Evolutionary conservation across 2,888 invertebrate species (phyloP).

Genomic region (Microctonus aethiopoides): DNA sequence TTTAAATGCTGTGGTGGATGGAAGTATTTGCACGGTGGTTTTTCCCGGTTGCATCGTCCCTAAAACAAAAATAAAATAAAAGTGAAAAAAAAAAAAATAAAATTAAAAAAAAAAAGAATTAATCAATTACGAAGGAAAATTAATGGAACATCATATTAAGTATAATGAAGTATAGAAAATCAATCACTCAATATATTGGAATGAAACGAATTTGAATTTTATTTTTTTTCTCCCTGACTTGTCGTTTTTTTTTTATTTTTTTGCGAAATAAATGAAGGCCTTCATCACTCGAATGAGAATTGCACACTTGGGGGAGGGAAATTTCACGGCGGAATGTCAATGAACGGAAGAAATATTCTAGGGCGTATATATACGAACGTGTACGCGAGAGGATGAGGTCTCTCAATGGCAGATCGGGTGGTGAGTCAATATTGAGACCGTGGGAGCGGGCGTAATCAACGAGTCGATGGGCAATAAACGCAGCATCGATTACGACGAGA

Average conservation of each 20-base stretch:
- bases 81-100: neutral
- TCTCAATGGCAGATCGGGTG: constrained; percentile 25
- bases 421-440: constrained; percentile 43
- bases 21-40: constrained; percentile 99
- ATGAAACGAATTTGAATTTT: neutral
- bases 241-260: neutral
- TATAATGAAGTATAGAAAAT: constrained; percentile 8
- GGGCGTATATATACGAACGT: constrained; percentile 22
- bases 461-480: constrained; percentile 45
- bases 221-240: neutral
- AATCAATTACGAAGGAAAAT: neutral
- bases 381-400: constrained; percentile 17
- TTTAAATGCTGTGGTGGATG: constrained; percentile 99
- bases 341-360: constrained; percentile 26
- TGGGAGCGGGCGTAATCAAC: constrained; percentile 41
- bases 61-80: constrained; percentile 69
- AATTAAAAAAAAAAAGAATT: neutral
- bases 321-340: constrained; percentile 16
- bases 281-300: constrained; percentile 11
- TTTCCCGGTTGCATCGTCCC: constrained; percentile 99
- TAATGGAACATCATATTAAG: neutral
- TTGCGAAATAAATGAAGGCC: constrained; percentile 1
- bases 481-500: constrained; percentile 42
- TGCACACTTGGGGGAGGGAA: constrained; percentile 6
- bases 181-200: neutral